Base-by-base conservation (phyloP, 2,797 vertebrate genomes). In the Mus spretus region DNA sequence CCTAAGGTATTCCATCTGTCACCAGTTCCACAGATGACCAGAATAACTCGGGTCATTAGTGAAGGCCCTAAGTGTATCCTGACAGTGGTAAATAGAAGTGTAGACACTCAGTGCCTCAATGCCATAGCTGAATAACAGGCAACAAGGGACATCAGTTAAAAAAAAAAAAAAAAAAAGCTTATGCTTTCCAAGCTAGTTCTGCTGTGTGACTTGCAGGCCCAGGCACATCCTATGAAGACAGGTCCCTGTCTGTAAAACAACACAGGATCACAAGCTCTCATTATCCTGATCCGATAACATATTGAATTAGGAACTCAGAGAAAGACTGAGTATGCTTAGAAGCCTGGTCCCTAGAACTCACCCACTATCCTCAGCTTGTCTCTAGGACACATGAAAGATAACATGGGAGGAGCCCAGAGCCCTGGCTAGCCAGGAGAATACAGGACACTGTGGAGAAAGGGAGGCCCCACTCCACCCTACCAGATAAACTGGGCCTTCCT, bases 1-100 rank as follows among this genome's bases (percentile, higher is more conserved):
- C 90, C 95, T 91, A 94, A 65, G 83, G 5, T 89, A 1, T 89
- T 96, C 91, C 96, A 97, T 90, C 95, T 95, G 96, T 91, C 92
- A 85, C 31, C 65, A 72, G 85, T 34, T 91, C 97, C 83, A 10
- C 83, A 47, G 61, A 93, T 88, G 24, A 94, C 82, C 90, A 94
- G 55, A 70, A 80, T 3, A 37, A 0, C 84, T 93, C 72, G 90
- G 75, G 91, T 84, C 74, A 96, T 94, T 61, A 93, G 96, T 97
- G 95, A 91, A 94, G 88, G 20, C 90, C 88, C 90, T 87, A 14
- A 0, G 24, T 82, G 86, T 93, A 44, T 87, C 93, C 97, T 94
- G 92, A 78, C 94, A 85, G 85, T 59, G 53, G 96, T 95, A 79
- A 90, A 79, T 92, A 77, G 47, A 84, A 78, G 97, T 77, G 63